Percentiles rank a stretch among this genome's conserved stretches.
Evolutionary conservation across 2,113 vertebrate species (phyloP).

Genomic region (Drymodes brunneopygia): DNA sequence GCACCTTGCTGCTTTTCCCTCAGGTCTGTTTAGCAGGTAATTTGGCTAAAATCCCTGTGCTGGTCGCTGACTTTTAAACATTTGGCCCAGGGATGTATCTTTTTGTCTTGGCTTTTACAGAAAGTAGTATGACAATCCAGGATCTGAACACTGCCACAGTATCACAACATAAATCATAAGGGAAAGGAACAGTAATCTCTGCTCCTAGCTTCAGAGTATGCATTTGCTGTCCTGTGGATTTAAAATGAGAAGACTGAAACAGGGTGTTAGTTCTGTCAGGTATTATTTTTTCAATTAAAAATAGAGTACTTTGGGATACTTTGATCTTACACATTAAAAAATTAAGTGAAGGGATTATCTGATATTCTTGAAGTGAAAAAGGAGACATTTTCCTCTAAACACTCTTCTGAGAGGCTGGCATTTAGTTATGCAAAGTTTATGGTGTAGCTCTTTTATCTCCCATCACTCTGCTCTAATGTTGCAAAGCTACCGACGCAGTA

Average conservation of each 20-base stretch:
- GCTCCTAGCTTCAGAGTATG: not conserved
- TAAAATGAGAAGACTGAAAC: not conserved
- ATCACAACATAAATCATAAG: not conserved
- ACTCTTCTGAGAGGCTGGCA: not conserved
- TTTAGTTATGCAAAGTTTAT: slow-evolving; percentile 2
- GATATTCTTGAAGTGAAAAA: not conserved
- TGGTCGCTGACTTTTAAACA: not conserved
- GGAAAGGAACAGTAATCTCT: not conserved
- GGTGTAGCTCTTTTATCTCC: not conserved
- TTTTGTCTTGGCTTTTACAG: not conserved
- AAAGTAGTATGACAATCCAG: not conserved
- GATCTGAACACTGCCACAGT: not conserved
- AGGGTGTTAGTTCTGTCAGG: not conserved
- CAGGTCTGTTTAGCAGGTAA: not conserved
- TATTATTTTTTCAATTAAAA: slow-evolving; percentile 2
- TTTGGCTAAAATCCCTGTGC: not conserved
- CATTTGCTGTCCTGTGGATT: not conserved
- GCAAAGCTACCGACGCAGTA: not conserved
- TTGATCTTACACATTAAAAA: not conserved
- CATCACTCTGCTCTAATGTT: not conserved
- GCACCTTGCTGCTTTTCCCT: not conserved
- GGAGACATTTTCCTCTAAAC: not conserved
- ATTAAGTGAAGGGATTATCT: not conserved
- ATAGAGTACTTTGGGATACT: not conserved
- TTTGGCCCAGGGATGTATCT: not conserved